Evolutionary conservation across 2,113 vertebrate genomes (phyloP), one percentile per base, ranked within the genome.

Genomic region (Campylomormyrus tamandua): DNA sequence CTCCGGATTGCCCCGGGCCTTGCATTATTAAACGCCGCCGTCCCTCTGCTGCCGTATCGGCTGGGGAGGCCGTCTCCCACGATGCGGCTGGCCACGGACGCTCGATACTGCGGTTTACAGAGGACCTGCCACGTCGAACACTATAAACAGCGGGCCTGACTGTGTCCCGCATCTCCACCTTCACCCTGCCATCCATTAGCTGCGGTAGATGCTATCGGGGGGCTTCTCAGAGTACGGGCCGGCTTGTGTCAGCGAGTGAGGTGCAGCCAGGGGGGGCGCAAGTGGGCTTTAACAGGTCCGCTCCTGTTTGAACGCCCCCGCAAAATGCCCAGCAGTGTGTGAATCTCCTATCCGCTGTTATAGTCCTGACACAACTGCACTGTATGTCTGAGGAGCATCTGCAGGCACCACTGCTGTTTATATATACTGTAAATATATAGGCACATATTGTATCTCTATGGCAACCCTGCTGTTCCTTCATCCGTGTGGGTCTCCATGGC

Each of bases 21-120:
- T 89, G 77, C 77, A 89, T 89, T 89, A 89, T 89, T 89, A 83
- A 85, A 46, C 42, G 7, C 6, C 1, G 11, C 27, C 4, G 39
- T 39, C 62, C 56, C 77, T 27, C 52, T 27, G 31, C 49, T 89
- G 87, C 56, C 31, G 2, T 27, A 31, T 83, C 31, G 15, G 45
- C 27, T 42, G 35, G 35, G 53, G 42, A 53, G 49, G 19, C 85
- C 50, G 15, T 70, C 74, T 31, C 48, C 49, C 9, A 35, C 62
- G 58, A 45, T 21, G 49, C 13, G 74, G 86, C 70, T 83, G 48
- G 66, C 35, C 50, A 62, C 84, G 19, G 48, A 90, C 45, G 87
- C 90, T 83, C 86, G 46, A 90, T 90, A 77, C 86, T 88, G 90
- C 46, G 70, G 90, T 90, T 90, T 90, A 83, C 90, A 90, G 87